These are phyloP conservation scores for Rugalucina vietnamica DNA, from an alignment of 2,888 invertebrate species.

Conservation along the genomic window DNA sequence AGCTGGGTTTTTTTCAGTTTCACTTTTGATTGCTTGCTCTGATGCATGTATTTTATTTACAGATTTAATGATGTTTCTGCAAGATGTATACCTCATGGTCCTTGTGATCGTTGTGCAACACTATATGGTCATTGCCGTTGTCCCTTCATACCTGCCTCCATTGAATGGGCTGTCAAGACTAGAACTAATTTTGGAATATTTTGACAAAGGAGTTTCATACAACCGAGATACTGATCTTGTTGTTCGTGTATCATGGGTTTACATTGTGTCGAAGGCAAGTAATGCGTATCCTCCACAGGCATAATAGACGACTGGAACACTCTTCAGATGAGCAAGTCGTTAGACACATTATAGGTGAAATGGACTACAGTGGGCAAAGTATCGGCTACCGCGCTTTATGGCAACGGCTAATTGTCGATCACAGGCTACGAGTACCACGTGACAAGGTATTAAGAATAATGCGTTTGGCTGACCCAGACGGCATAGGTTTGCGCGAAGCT, in stretches of 20 bases:
- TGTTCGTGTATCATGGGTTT: not conserved
- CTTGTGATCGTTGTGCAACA: too few species aligned
- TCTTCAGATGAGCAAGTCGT: not conserved
- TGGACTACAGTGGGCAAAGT: not conserved
- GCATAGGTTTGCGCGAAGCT: not conserved
- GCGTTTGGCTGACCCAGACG: not conserved
- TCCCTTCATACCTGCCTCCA: not conserved
- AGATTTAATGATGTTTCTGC: too few species aligned
- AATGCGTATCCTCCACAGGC: not conserved
- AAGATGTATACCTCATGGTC: too few species aligned
- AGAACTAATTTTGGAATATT: not conserved
- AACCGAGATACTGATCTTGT: not conserved
- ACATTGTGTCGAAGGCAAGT: not conserved
- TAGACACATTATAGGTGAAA: not conserved
- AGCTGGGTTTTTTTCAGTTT: too few species aligned
- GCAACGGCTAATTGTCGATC: not conserved
- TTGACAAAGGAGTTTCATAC: not conserved
- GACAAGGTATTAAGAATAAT: not conserved
- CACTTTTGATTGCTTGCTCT: too few species aligned
- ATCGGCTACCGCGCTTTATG: not conserved
- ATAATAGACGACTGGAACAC: not conserved
- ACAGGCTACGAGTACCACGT: not conserved
- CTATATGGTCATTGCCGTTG: too few species aligned
- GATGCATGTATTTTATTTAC: too few species aligned
- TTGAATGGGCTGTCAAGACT: not conserved